Conservation (phyloP, 1,140 invertebrate genomes). For the Steinernema feltiae region DNA sequence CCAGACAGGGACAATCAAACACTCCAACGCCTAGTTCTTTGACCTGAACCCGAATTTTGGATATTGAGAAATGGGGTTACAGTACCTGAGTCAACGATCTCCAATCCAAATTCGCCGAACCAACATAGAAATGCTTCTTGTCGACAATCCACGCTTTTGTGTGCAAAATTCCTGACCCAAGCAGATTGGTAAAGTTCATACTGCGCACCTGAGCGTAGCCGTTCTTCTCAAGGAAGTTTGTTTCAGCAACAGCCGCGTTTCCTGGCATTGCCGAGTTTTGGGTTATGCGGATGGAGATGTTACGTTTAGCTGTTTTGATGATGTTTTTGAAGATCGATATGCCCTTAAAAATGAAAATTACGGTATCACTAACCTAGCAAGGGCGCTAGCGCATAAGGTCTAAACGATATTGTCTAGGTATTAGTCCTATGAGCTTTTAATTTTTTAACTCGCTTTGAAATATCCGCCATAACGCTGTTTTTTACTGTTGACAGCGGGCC, state of each 20-base stretch:
- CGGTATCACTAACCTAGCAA: too few species aligned
- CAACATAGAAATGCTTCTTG: constrained; percentile 61
- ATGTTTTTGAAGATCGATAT: constrained; percentile 4
- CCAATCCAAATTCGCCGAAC: constrained; percentile 71
- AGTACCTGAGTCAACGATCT: constrained; percentile 77
- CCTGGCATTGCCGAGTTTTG: background rate
- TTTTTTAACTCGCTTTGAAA: too few species aligned
- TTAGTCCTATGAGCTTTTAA: too few species aligned
- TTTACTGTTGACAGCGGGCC: too few species aligned
- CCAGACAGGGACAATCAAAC: constrained; percentile 74
- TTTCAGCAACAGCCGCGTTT: background rate
- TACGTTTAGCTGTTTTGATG: constrained; percentile 7
- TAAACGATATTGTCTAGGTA: too few species aligned
- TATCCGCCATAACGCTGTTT: too few species aligned
- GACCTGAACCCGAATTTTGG: constrained; percentile 63
- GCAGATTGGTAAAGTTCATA: constrained; percentile 73
- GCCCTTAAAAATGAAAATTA: background rate
- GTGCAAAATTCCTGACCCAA: constrained; percentile 82
- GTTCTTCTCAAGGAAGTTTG: background rate
- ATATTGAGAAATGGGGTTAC: background rate
- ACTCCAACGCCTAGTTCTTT: constrained; percentile 81
- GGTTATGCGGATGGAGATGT: constrained; percentile 6
- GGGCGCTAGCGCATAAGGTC: too few species aligned
- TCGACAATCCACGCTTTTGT: constrained; percentile 85
- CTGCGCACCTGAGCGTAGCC: constrained; percentile 68